phyloP scores from a whole-genome alignment of 2,113 vertebrate species.

The Corynorhinus townsendii region DNA sequence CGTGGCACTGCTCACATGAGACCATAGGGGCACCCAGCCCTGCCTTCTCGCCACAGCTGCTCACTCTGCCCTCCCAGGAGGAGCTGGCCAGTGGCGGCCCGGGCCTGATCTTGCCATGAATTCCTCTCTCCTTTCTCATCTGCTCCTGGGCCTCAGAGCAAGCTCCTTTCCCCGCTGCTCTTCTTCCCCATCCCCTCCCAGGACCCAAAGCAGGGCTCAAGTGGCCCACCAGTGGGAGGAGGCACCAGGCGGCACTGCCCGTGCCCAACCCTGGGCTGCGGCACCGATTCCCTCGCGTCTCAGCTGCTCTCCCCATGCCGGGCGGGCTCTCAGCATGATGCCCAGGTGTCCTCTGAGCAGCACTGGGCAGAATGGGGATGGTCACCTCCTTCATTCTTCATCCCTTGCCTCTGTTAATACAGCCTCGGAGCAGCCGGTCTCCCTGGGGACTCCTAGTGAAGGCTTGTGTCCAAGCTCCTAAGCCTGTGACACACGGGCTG shows the following conservation, averaged over 20 bases:
- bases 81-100: neutral
- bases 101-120: neutral
- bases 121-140: neutral
- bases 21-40: fast-evolving
- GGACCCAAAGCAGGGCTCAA: neutral
- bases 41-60: neutral
- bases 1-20: fast-evolving
- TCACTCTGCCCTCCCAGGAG: neutral
- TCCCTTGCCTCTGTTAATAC: neutral
- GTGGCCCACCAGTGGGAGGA: neutral
- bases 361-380: neutral
- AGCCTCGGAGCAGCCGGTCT: neutral
- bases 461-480: neutral
- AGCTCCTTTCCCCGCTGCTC: neutral
- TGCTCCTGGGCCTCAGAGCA: neutral
- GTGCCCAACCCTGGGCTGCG: neutral
- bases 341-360: neutral
- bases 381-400: neutral
- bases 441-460: fast-evolving
- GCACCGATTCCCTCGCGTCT: fast-evolving
- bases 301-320: fast-evolving
- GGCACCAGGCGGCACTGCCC: neutral
- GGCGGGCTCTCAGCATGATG: neutral
- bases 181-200: no score
- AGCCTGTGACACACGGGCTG: neutral